Base-by-base conservation (phyloP, 2,888 invertebrate genomes). In the Hyposoter didymator region DNA sequence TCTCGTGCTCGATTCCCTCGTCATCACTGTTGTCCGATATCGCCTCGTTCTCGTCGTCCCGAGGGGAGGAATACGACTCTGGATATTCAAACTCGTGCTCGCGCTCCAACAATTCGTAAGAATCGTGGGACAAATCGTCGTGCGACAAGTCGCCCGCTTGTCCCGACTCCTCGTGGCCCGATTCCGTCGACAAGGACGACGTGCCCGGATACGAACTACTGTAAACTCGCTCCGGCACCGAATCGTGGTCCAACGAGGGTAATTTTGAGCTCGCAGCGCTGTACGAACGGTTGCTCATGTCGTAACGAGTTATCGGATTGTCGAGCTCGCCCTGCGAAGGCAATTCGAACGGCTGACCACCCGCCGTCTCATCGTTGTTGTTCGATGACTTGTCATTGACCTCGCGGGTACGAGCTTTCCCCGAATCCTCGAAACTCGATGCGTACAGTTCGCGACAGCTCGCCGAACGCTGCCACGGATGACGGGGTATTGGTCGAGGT, bases 121-220 rank as follows among this genome's bases (percentile, higher is more conserved):
- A 98, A 93, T 98, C 98, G 93, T 98, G 98, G 47, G 98, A 97
- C 45, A 98, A 94, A 94, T 98, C 98, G 92, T 98, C 98, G 93
- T 97, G 97, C 12, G 97, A 97, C 85, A 96, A 94, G 89, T 96
- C 96, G 88, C 96, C 96, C 83, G 95, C 94, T 19, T 95, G 95
- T n/a, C 95, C 95, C 90, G 95, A 95, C 89, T 96, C 96, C 89
- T 96, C 95, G 90, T 93, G 94, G 73, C 94, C 93, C 45, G 96
- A 96, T 91, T 96, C 95, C 91, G 96, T 96, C 47, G 95, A 95
- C 85, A 95, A 93, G 82, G 96, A 96, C 5, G 96, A 96, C 75
- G 97, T 97, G 81, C 98, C 98, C 32, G 98, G 98, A 93, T 97
- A 98, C 93, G 97, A 97, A 87, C 97, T 97, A 32, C 97, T 97